phyloP scores from a whole-genome alignment of 2,888 invertebrate species.

The Psococerastis gibbosa region DNA sequence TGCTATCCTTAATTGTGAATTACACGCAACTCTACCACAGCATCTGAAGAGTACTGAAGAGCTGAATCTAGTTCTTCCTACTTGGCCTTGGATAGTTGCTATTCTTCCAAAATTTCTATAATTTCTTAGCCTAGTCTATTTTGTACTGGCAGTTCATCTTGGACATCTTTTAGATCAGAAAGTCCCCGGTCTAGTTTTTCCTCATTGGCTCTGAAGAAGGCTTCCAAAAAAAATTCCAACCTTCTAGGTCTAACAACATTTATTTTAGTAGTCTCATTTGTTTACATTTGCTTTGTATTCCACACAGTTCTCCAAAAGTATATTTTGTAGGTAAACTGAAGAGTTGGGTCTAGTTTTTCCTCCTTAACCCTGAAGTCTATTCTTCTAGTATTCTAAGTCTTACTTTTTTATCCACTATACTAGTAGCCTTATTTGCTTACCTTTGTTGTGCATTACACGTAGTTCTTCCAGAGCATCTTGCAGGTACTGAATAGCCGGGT shows the following conservation, averaged over 20 bases:
- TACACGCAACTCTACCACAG: not conserved
- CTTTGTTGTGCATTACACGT: too few species aligned
- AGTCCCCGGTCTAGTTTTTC: too few species aligned
- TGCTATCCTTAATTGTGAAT: not conserved
- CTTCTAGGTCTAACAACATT: not conserved
- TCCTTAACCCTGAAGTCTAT: too few species aligned
- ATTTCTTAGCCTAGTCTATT: too few species aligned
- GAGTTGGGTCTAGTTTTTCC: constrained; percentile 15
- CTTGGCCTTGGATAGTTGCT: not conserved
- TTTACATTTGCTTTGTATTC: not conserved
- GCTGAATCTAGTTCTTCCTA: constrained; percentile 12
- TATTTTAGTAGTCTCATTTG: not conserved
- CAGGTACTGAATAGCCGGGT: constrained; percentile 19
- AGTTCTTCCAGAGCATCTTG: constrained; percentile 4
- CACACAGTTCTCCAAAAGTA: not conserved
- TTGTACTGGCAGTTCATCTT: too few species aligned
- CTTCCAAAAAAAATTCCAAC: constrained; percentile 8
- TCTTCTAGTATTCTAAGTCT: too few species aligned
- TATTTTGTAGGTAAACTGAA: constrained; percentile 20
- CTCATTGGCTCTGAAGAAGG: too few species aligned
- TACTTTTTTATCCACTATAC: too few species aligned
- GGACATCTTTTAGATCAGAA: too few species aligned
- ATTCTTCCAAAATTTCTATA: too few species aligned
- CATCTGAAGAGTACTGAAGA: constrained; percentile 19
- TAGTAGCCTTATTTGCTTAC: too few species aligned